Percentiles rank a stretch among this genome's conserved stretches.
phyloP scores from a whole-genome alignment of 1,140 invertebrate species.

The Meloidogyne exigua region DNA sequence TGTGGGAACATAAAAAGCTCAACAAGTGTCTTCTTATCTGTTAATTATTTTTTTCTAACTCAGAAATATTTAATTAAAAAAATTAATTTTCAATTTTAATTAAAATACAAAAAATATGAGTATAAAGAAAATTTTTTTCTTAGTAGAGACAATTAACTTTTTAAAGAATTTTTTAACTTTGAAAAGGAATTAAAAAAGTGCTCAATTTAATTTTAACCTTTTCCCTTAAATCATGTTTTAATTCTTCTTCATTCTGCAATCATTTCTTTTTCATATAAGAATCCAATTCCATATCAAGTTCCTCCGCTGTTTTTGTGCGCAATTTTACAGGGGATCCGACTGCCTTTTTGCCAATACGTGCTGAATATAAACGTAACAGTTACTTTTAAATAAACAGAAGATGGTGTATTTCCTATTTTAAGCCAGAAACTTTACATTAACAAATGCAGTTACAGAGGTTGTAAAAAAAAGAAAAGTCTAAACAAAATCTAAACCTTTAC shows the following conservation, averaged over 20 bases:
- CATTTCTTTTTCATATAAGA: conserved; percentile 33
- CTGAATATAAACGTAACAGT: not conserved
- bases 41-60: no score
- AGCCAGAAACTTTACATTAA: no score
- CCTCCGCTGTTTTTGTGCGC: conserved; percentile 36
- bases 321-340: not conserved
- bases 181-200: not conserved
- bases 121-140: not conserved
- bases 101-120: conserved; percentile 5
- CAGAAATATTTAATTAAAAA: not conserved
- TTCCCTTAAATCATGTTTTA: not conserved
- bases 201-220: not conserved
- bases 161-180: not conserved
- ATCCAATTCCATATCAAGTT: conserved; percentile 41
- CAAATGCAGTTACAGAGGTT: no score
- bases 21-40: no score
- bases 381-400: no score
- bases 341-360: not conserved
- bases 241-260: not conserved
- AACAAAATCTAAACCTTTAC: conserved; percentile 25
- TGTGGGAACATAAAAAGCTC: no score
- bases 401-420: no score
- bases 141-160: not conserved
- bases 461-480: no score
- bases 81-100: not conserved